Evolutionary conservation across 2,113 vertebrate species (phyloP).

Genomic region (Echinops telfairi): DNA sequence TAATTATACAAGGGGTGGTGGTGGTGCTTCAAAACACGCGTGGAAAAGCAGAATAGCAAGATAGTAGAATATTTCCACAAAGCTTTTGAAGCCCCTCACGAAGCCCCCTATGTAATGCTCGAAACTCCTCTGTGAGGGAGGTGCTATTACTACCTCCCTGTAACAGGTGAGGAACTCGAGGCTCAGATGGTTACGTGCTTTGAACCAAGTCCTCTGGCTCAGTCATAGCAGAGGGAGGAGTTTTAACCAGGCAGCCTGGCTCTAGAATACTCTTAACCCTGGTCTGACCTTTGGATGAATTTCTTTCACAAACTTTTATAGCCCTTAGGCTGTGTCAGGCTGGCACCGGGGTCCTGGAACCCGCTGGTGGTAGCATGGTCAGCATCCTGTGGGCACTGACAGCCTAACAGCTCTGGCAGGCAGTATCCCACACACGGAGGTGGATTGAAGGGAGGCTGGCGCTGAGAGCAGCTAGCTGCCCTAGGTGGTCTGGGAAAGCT

Average conservation of each 20-base stretch:
- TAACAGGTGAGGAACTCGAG: slow-evolving; percentile 24
- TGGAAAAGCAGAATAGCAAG: no score
- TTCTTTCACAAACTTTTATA: neutral
- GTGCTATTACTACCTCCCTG: neutral
- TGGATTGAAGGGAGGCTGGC: neutral
- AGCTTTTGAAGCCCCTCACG: no score
- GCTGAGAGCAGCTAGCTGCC: neutral
- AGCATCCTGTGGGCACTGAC: neutral
- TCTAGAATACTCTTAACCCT: neutral
- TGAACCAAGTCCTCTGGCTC: neutral
- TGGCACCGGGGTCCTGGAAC: neutral
- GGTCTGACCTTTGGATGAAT: neutral
- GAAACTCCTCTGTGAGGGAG: neutral
- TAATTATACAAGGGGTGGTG: no score
- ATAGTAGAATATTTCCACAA: no score
- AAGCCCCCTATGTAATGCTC: neutral
- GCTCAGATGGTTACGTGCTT: neutral
- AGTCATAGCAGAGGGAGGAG: neutral
- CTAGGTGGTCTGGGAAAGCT: neutral
- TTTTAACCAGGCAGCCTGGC: neutral
- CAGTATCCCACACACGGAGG: neutral
- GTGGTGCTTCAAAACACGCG: no score
- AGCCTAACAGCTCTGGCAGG: neutral
- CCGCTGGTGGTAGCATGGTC: neutral
- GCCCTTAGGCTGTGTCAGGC: neutral